Base-by-base conservation (phyloP, 1,140 invertebrate genomes). In the Atopsyche davidsoni region DNA sequence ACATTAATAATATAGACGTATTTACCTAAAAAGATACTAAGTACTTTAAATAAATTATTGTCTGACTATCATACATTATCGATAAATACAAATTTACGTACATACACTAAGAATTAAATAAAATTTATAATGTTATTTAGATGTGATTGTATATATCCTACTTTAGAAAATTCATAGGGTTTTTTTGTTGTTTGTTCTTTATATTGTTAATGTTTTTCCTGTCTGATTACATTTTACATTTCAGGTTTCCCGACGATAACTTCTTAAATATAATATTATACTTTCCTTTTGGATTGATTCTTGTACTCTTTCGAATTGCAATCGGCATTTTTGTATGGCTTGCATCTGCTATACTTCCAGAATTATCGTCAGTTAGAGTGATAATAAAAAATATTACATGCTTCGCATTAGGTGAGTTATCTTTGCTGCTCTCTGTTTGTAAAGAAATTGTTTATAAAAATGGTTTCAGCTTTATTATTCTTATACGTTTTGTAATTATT, bases 351-450 rank as follows among this genome's bases (percentile, higher is more conserved):
- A 60, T 76, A 57, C 63, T 78, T 51, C 74, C 76, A 34, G 72
- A 78, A 59, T 72, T 72, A 58, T 72, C 67, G 14, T 65, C 67
- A 49, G 60, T 73, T 40, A 69, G 75, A 47, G 70, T 72, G 53
- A 60, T 77, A 50, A 54, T 78, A 36, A 69, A 73, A 32, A 76
- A 73, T 41, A 59, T 78, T n/a, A 70, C 75, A 18, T 76, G 75
- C 57, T 68, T 75, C 62, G 70, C 55, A 21, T 38, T 49, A 51
- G 51, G 51, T 58, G 43, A 42, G 28, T 39, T 40, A 36, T 13
- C 7, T 28, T 28, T 28, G 7, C n/a, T 28, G 25, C 6, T 28
- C n/a, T 28, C n/a, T 28, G n/a, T 28, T n/a, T 28, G 25, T 28
- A 28, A 28, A n/a, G n/a, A n/a, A n/a, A n/a, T n/a, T n/a, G n/a